Evolutionary conservation across 2,797 vertebrate genomes (phyloP).

Genomic region (Sebastes oblongus): DNA sequence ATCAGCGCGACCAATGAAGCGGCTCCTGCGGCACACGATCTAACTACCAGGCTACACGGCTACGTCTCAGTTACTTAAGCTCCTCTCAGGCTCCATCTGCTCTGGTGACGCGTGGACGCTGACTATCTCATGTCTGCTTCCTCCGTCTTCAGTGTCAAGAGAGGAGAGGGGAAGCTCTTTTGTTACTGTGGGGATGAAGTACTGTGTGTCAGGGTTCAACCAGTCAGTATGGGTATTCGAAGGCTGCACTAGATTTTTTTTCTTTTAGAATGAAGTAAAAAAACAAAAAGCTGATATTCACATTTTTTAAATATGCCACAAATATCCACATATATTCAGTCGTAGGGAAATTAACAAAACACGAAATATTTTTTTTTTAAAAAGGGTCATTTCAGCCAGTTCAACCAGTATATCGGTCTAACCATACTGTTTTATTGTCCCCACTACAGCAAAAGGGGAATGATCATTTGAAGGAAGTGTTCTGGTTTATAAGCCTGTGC

Average conservation of each 20-base stretch:
- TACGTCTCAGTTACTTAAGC: conserved; percentile 49
- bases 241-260: conserved; percentile 20
- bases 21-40: conserved; percentile 40
- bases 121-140: conserved; percentile 55
- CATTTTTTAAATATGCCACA: neutral
- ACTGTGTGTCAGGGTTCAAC: conserved; percentile 31
- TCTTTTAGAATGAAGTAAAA: conserved; percentile 34
- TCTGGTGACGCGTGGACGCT: conserved; percentile 31
- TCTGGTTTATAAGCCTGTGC: neutral
- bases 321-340: neutral
- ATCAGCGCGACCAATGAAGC: conserved; percentile 36
- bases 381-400: neutral
- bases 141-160: conserved; percentile 37
- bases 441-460: neutral
- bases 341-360: neutral
- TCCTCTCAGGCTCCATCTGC: conserved; percentile 45
- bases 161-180: conserved; percentile 35
- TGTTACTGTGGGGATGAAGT: conserved; percentile 48
- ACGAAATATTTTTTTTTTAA: neutral
- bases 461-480: conserved; percentile 32
- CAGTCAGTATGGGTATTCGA: conserved; percentile 1
- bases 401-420: neutral
- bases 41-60: conserved; percentile 63
- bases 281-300: neutral
- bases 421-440: neutral